Base-by-base conservation (phyloP, 2,888 invertebrate genomes). In the Campopleginae sp. region DNA sequence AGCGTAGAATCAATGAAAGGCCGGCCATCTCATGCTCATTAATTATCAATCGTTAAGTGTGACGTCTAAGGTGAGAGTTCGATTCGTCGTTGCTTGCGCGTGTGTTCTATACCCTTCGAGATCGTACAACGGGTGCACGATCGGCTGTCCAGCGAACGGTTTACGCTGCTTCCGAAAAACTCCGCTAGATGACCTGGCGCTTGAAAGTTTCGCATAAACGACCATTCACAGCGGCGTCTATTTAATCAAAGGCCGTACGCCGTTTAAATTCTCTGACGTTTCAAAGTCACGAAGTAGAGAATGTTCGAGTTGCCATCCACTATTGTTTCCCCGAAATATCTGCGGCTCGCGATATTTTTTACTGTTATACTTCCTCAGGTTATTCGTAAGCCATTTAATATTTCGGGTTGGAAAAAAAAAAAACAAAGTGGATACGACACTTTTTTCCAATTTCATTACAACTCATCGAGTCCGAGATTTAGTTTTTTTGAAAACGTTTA, bases 21-120 rank as follows among this genome's bases (percentile, higher is more conserved):
- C 63, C 76, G 61, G 76, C n/a, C 54, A 33, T 19, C 51, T 75
- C 77, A 17, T 42, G 48, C 61, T 82, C 82, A 82, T 85, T 80
- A 85, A 85, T 72, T 85, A 82, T 85, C 76, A 72, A 85, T 85
- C 66, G 82, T 76, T 82, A 72, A 82, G 66, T 76, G 76, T 85
- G 85, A 80, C 85, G 85, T 80, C 48, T 71, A 65, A 76, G 75
- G 79, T 82, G 85, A 82, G 79, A 76, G 85, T 85, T 85, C 82
- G 81, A 82, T 76, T 79, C 74, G 77, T 79, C 74, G 77, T 58
- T 27, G 58, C 58, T 27, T 14, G 58, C 12, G 27, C 8, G 27
- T 58, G 14, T 68, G 8, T 12, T 71, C 27, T 19, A 27, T n/a
- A 58, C 17, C 19, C 58, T 38, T 51, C 8, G 38, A 54, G 10